Base-by-base conservation (phyloP, 2,888 invertebrate genomes). In the Melinaea menophilus region DNA sequence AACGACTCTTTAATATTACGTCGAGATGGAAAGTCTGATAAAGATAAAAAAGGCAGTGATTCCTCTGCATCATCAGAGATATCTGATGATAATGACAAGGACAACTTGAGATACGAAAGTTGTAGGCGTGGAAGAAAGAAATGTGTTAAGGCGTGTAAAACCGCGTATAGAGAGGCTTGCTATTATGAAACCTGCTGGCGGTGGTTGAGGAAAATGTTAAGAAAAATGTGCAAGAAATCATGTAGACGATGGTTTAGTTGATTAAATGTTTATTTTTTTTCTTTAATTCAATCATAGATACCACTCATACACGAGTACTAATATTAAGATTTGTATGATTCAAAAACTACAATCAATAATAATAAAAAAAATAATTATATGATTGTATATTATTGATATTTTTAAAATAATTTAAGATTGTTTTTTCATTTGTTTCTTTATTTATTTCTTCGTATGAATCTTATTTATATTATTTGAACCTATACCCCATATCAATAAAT, bases 161-260 rank as follows among this genome's bases (percentile, higher is more conserved):
- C 63, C 13, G 65, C 68, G 7, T 62, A 62, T 11, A 62, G 61
- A 55, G 55, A 66, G 5, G 61, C 60, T 3, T 68, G 70, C 35
- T 22, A 59, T 4, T 11, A 41, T 12, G 55, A 56, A n/a, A 22
- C 5, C 9, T 41, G 51, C 31, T 65, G 65, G 5, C 51, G 1
- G 2, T 7, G 7, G 3, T 7, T 51, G 31, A 22, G 51, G 5
- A 11, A 9, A 9, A 37, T 3, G 2, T n/a, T 67, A 7, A 63
- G 64, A 58, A 61, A 58, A 33, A 48, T 12, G 4, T 70, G 70
- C 51, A 64, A 62, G 35, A 62, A 37, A 12, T 59, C 66, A 13
- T 70, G 62, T 67, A 68, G 55, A 9, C 37, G 55, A 55, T 64
- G 58, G 60, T 69, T 61, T 64, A 64, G 64, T 64, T 56, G 66